Base-by-base conservation (phyloP, 2,113 vertebrate species). In the Oncorhynchus tshawytscha region DNA sequence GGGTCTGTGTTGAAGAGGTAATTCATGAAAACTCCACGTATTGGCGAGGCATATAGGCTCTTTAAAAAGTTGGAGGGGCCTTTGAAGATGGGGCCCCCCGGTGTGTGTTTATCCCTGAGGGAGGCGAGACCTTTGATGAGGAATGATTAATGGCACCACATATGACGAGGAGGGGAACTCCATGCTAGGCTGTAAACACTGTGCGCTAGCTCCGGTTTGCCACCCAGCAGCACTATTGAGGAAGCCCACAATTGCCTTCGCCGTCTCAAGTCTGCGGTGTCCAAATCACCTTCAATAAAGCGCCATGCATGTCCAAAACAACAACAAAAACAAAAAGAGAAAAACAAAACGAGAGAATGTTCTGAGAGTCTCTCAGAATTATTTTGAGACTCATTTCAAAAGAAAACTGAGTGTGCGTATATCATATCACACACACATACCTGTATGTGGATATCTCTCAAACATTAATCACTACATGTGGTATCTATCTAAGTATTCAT, bases 131-230 rank as follows among this genome's bases (percentile, higher is more conserved):
- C 77, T 74, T 66, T 71, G 39, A 77, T 77, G 34, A n/a, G 71
- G 73, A 57, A 15, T 77, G 78, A 87, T 82, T 78, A 76, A 62
- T 24, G 24, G 45, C 39, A 29, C 25, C 62, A 51, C 60, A 34
- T 31, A n/a, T 34, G 60, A 67, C 29, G 57, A 67, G 22, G 20
- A 29, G 29, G 34, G 74, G 71, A 69, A 77, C 65, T 74, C 9
- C 13, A 48, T 39, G 48, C 59, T 51, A 3, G 20, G 64, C 27
- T 16, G 51, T 48, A 29, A 75, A 22, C 70, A 75, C 20, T 11
- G 54, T 12, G 13, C 73, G 24, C 15, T 27, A 64, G 49, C 39
- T 70, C 39, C 68, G 67, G 22, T 66, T 73, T 76, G 73, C 15
- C 31, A 60, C 67, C 51, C 71, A 59, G 12, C 71, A 45, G 59